phyloP scores from a whole-genome alignment of 2,113 vertebrate genomes.

The Mionectes macconnelli region DNA sequence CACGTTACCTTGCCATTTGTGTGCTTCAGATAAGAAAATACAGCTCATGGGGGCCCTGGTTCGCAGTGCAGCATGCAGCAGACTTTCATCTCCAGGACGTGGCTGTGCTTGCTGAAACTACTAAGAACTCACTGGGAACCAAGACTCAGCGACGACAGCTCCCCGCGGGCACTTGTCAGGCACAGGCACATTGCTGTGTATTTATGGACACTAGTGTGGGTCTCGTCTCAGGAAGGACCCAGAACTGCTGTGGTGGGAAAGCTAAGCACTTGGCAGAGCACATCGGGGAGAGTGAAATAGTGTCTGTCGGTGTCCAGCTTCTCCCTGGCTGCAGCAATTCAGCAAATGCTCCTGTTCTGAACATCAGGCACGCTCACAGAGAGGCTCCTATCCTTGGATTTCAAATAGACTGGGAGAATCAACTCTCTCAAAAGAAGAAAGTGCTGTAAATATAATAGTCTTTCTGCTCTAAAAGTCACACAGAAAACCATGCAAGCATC shows the following conservation, averaged over 20 bases:
- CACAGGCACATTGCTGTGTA: not conserved
- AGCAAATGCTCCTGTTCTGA: not conserved
- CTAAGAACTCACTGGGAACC: not conserved
- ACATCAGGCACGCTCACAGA: not conserved
- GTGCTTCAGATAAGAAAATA: not conserved
- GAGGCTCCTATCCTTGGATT: not conserved
- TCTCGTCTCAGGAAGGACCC: not conserved
- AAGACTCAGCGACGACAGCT: not conserved
- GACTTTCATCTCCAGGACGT: not conserved
- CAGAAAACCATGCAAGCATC: constrained; percentile 44
- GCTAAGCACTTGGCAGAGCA: not conserved
- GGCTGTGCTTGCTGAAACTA: not conserved
- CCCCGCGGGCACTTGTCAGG: not conserved
- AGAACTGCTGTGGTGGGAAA: not conserved
- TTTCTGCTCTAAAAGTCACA: constrained; percentile 29
- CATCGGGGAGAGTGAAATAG: not conserved
- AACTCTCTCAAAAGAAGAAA: not conserved
- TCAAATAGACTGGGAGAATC: not conserved
- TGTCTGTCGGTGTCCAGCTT: not conserved
- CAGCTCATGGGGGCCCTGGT: not conserved
- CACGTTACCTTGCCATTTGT: not conserved
- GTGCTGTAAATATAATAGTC: constrained; percentile 5
- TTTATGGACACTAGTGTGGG: constrained; percentile 2
- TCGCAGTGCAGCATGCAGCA: not conserved
- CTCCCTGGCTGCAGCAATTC: not conserved